These are phyloP conservation scores for Azemiops feae DNA, from an alignment of 2,113 vertebrate genomes.

Conservation along the genomic window DNA sequence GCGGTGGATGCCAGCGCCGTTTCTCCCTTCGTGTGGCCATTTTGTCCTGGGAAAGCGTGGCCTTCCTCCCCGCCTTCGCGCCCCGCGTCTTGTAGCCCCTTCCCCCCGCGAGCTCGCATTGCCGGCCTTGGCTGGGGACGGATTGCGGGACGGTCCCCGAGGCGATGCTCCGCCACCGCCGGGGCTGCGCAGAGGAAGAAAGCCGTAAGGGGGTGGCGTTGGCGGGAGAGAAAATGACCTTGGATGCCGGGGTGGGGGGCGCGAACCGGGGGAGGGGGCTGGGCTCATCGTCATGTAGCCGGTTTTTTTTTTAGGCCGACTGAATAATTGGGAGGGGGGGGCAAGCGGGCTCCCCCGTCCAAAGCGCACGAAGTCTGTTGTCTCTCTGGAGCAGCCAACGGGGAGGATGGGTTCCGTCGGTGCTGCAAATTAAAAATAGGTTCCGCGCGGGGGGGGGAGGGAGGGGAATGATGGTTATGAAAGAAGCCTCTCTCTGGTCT, in stretches of 20 bases:
- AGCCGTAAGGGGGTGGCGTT: neutral
- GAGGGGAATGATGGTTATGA: neutral
- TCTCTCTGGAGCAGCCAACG: neutral
- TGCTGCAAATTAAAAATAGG: neutral
- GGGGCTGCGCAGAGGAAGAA: neutral
- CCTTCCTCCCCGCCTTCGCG: neutral
- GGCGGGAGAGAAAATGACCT: neutral
- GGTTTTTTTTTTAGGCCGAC: neutral
- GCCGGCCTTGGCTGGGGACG: neutral
- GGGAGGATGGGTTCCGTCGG: neutral
- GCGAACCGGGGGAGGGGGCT: neutral
- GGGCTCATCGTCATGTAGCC: neutral
- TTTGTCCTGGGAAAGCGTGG: conserved; percentile 62
- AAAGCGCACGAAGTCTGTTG: neutral
- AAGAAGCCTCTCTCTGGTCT: neutral
- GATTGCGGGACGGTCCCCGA: rapidly evolving
- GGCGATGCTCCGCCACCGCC: neutral
- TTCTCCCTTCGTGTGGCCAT: conserved; percentile 56
- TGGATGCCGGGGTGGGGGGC: neutral
- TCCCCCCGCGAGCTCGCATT: neutral
- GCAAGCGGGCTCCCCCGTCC: too few species aligned
- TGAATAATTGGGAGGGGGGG: neutral
- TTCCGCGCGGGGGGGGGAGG: neutral
- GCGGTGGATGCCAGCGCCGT: neutral
- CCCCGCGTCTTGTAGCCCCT: neutral